These are phyloP conservation scores for Isaurus tuberculatus DNA, from an alignment of 92 coral and sea anemone genomes.

Conservation along the genomic window DNA sequence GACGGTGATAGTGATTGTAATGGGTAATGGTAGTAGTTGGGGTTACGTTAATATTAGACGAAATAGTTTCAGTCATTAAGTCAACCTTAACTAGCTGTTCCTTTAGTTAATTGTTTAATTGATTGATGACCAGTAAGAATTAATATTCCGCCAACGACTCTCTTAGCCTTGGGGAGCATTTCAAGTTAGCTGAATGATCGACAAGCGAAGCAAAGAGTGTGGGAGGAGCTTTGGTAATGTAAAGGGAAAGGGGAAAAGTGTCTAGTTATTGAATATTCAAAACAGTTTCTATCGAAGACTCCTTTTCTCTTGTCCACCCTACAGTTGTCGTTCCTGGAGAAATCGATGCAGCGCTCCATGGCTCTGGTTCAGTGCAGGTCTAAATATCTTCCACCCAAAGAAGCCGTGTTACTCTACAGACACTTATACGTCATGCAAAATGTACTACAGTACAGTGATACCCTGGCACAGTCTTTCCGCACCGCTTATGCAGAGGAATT, in stretches of 20 bases:
- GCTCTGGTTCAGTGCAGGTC: constrained; percentile 59
- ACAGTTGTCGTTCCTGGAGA: constrained; percentile 75
- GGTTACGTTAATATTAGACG: no score
- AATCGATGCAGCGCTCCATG: constrained; percentile 77
- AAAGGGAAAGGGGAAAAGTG: background rate
- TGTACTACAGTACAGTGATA: constrained; percentile 78
- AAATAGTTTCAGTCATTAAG: no score
- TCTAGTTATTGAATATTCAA: background rate
- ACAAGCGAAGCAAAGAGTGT: no score
- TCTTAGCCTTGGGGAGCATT: no score
- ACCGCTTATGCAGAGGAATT: constrained; percentile 93
- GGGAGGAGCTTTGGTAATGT: no score
- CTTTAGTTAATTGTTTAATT: no score
- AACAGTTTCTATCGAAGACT: background rate
- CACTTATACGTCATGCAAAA: constrained; percentile 87
- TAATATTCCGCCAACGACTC: no score
- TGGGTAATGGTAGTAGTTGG: no score
- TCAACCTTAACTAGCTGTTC: no score
- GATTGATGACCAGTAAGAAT: no score
- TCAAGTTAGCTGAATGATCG: no score
- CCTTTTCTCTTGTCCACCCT: background rate
- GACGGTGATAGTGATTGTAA: no score
- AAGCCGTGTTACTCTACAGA: constrained; percentile 84
- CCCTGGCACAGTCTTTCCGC: constrained; percentile 70
- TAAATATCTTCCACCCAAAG: constrained; percentile 66